A percentile compares a stretch with the other conserved stretches of the same genome.
These are phyloP conservation scores for Hippoglossus stenolepis DNA, from an alignment of 2,113 vertebrate genomes.

Conservation along the genomic window DNA sequence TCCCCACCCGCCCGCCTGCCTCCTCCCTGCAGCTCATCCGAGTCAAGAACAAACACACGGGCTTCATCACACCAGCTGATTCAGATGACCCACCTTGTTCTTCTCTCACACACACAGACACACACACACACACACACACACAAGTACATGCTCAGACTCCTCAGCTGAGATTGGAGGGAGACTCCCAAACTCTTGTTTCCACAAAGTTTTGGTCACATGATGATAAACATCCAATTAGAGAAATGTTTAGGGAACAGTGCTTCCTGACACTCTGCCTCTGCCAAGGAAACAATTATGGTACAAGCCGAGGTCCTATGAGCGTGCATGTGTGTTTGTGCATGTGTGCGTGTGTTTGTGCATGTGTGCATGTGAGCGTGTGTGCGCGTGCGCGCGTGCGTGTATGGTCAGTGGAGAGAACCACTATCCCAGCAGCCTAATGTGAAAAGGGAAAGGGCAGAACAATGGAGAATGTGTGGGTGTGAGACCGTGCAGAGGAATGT, in stretches of 20 bases:
- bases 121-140: slow-evolving; percentile 2
- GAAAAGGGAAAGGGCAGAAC: slow-evolving; percentile 59
- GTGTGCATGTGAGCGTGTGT: slow-evolving; percentile 3
- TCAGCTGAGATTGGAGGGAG: slow-evolving; percentile 47
- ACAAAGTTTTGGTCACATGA: slow-evolving; percentile 64
- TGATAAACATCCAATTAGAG: slow-evolving; percentile 64
- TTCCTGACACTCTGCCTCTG: slow-evolving; percentile 47
- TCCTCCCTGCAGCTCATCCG: slow-evolving; percentile 49
- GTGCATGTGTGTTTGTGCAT: background rate
- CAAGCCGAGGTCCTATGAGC: slow-evolving; percentile 26
- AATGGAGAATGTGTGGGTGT: slow-evolving; percentile 65
- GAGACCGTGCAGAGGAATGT: slow-evolving; percentile 57
- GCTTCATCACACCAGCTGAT: slow-evolving; percentile 59
- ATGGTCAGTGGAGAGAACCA: slow-evolving; percentile 30
- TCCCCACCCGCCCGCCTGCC: slow-evolving; percentile 35
- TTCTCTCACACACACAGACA: background rate
- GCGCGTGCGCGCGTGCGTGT: background rate
- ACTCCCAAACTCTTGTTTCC: slow-evolving; percentile 49
- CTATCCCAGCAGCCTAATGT: slow-evolving; percentile 19
- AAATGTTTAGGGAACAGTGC: slow-evolving; percentile 24
- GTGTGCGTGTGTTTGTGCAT: slow-evolving; percentile 1
- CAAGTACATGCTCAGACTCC: background rate
- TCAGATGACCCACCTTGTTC: slow-evolving; percentile 9
- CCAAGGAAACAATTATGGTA: slow-evolving; percentile 58
- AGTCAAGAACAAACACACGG: slow-evolving; percentile 45